Evolutionary conservation across 2,888 invertebrate genomes (phyloP).

Genomic region (Pyrgus malvae): DNA sequence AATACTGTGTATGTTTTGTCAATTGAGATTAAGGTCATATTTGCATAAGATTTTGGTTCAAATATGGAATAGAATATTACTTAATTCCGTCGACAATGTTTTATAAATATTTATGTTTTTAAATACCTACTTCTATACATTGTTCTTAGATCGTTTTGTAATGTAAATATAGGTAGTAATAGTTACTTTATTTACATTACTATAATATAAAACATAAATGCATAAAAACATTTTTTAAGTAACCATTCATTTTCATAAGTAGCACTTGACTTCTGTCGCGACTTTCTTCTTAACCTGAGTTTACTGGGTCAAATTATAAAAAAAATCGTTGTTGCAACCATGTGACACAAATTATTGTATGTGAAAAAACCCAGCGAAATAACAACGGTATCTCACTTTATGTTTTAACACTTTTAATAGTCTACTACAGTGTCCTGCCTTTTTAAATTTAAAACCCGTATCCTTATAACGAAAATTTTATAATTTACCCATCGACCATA

Average conservation of each 20-base stretch:
- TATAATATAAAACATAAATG: too few species aligned
- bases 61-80: too few species aligned
- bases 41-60: slow-evolving; percentile 15
- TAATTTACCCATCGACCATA: too few species aligned
- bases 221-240: too few species aligned
- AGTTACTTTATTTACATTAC: too few species aligned
- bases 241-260: background rate
- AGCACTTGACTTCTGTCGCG: background rate
- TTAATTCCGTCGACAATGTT: too few species aligned
- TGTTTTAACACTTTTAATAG: slow-evolving; percentile 12
- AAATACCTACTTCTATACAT: too few species aligned
- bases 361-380: slow-evolving; percentile 16
- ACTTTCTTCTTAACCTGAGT: background rate
- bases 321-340: background rate
- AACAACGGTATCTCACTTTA: slow-evolving; percentile 39
- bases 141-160: too few species aligned
- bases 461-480: too few species aligned
- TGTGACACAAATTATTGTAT: slow-evolving; percentile 3
- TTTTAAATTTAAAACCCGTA: too few species aligned
- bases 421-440: slow-evolving; percentile 2
- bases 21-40: slow-evolving; percentile 60
- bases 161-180: too few species aligned
- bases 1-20: slow-evolving; percentile 48
- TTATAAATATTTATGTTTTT: too few species aligned
- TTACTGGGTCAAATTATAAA: background rate